Evolutionary conservation across 2,797 vertebrate genomes (phyloP).

Genomic region (Apogon talboti): DNA sequence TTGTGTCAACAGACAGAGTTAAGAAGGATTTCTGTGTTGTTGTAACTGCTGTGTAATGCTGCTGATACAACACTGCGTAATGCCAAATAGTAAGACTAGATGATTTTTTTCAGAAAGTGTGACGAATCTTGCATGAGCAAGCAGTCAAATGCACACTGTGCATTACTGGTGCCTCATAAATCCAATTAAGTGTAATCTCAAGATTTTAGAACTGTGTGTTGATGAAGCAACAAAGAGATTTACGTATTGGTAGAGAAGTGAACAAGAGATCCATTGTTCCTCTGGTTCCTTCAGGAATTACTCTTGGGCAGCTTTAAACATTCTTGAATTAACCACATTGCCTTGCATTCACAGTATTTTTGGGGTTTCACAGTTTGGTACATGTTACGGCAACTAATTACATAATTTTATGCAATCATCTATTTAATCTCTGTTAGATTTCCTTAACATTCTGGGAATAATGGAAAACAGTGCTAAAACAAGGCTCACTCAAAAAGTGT

Average conservation of each 20-base stretch:
- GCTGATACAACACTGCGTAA: neutral
- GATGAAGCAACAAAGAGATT: slow-evolving; percentile 68
- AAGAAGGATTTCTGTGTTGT: neutral
- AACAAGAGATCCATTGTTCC: slow-evolving; percentile 83
- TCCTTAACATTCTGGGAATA: slow-evolving; percentile 37
- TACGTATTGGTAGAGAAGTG: slow-evolving; percentile 60
- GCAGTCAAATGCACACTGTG: slow-evolving; percentile 3
- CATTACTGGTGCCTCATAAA: slow-evolving; percentile 21
- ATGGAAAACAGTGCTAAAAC: slow-evolving; percentile 46
- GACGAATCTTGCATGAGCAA: slow-evolving; percentile 1
- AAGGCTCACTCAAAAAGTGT: slow-evolving; percentile 55
- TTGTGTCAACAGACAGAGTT: slow-evolving; percentile 37
- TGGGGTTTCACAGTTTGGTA: slow-evolving; percentile 45
- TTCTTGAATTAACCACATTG: slow-evolving; percentile 76
- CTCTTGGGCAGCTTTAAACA: slow-evolving; percentile 78
- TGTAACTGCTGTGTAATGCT: neutral
- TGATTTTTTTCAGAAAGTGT: neutral
- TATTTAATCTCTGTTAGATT: slow-evolving; percentile 70
- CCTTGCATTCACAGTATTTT: slow-evolving; percentile 49
- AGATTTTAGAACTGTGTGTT: slow-evolving; percentile 53
- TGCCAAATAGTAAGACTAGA: neutral
- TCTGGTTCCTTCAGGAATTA: slow-evolving; percentile 77
- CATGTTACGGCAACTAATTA: slow-evolving; percentile 59
- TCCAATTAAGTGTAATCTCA: slow-evolving; percentile 48
- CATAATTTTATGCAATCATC: slow-evolving; percentile 54